Conservation (phyloP, 1,140 invertebrate genomes). For the Cotesia typhae region DNA sequence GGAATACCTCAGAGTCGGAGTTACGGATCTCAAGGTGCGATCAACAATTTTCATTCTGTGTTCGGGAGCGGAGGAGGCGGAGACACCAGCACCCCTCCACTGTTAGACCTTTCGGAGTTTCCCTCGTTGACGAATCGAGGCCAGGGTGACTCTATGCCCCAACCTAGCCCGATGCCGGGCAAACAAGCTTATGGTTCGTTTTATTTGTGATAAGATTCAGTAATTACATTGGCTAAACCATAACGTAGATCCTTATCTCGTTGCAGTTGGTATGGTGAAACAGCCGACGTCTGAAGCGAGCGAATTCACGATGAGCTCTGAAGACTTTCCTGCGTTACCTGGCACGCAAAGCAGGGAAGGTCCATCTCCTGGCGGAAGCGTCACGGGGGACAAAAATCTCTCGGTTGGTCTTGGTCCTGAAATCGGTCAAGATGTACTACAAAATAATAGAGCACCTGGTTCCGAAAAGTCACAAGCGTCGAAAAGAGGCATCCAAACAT, state of each 20-base stretch:
- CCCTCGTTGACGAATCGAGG: slow-evolving; percentile 86
- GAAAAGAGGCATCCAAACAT: slow-evolving; percentile 91
- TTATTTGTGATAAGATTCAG: not conserved
- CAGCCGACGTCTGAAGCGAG: slow-evolving; percentile 89
- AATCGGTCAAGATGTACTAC: slow-evolving; percentile 61
- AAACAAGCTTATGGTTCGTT: slow-evolving; percentile 84
- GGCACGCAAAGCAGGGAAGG: slow-evolving; percentile 72
- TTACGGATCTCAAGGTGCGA: slow-evolving; percentile 73
- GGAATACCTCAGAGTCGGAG: slow-evolving; percentile 72
- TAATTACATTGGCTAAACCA: slow-evolving; percentile 14
- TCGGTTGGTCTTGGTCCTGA: slow-evolving; percentile 66
- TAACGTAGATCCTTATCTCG: slow-evolving; percentile 40
- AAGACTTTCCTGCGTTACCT: slow-evolving; percentile 98
- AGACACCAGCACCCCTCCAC: slow-evolving; percentile 80
- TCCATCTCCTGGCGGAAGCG: slow-evolving; percentile 65
- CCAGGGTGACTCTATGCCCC: slow-evolving; percentile 80
- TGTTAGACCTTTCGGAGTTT: slow-evolving; percentile 89
- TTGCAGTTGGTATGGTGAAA: slow-evolving; percentile 93
- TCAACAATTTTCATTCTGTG: slow-evolving; percentile 79
- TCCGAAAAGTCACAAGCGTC: slow-evolving; percentile 64
- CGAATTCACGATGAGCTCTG: slow-evolving; percentile 97
- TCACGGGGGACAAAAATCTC: slow-evolving; percentile 68
- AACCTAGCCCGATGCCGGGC: slow-evolving; percentile 81
- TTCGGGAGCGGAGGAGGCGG: slow-evolving; percentile 72
- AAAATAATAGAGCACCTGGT: slow-evolving; percentile 61